phyloP scores from a whole-genome alignment of 2,797 vertebrate species.

The Platalea minor region DNA sequence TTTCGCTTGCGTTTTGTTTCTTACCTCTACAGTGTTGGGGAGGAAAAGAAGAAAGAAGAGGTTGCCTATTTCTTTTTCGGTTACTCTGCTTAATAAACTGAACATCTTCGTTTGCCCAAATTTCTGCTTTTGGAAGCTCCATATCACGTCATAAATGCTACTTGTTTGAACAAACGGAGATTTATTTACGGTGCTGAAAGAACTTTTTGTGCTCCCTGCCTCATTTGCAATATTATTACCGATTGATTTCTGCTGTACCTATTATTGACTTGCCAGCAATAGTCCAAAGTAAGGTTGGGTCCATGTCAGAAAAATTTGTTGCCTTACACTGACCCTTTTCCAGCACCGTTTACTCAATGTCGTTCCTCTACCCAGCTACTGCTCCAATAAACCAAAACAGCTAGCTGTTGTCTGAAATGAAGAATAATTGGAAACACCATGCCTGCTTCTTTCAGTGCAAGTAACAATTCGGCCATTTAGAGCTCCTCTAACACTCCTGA shows the following conservation, averaged over 20 bases:
- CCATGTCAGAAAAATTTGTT: slow-evolving; percentile 68
- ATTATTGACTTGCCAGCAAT: slow-evolving; percentile 66
- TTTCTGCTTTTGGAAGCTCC: slow-evolving; percentile 35
- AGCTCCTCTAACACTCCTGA: slow-evolving; percentile 59
- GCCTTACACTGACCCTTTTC: slow-evolving; percentile 60
- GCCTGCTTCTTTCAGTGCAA: slow-evolving; percentile 65
- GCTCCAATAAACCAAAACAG: slow-evolving; percentile 65
- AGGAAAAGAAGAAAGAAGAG: neutral
- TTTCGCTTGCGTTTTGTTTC: neutral
- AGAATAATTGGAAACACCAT: slow-evolving; percentile 69
- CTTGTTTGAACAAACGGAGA: slow-evolving; percentile 33
- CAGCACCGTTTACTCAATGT: slow-evolving; percentile 47
- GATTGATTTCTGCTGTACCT: slow-evolving; percentile 58
- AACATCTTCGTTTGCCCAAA: neutral
- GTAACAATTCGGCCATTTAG: slow-evolving; percentile 69
- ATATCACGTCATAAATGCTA: slow-evolving; percentile 30
- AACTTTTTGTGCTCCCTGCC: slow-evolving; percentile 51
- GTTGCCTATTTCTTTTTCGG: neutral
- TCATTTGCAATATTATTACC: slow-evolving; percentile 63
- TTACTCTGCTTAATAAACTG: neutral
- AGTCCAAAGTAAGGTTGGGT: slow-evolving; percentile 69
- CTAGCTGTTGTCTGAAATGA: slow-evolving; percentile 66
- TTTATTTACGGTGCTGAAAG: slow-evolving; percentile 22
- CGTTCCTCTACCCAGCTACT: slow-evolving; percentile 39
- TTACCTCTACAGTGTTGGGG: neutral